Evolutionary conservation across 2,888 invertebrate species (phyloP), one percentile per base, ranked within the genome.

Genomic region (Drosophila rubida): DNA sequence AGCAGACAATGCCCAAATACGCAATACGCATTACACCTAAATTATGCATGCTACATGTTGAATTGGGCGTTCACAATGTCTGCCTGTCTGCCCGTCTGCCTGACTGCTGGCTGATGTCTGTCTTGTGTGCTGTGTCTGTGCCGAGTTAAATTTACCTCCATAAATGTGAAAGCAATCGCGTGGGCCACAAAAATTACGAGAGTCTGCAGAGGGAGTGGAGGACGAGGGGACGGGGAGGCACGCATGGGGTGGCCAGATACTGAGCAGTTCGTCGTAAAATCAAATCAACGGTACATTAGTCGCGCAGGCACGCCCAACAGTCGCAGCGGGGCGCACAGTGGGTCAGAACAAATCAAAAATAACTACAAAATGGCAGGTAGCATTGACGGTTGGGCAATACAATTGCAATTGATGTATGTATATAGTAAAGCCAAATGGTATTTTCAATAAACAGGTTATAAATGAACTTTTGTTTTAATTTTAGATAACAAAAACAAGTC

Each of bases 211-310:
- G 7, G 14, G 27, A 4, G 3, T 25, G 2, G 11, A 9, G n/a
- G n/a, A n/a, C n/a, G 5, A 8, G 7, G 9, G 5, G 23, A 44
- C 1, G n/a, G 11, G 13, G 8, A 2, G 2, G n/a, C 2, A 14
- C 11, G 13, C 32, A 32, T 7, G 39, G 53, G 19, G 13, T 16
- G 37, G 51, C 30, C 32, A 9, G 55, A 32, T 22, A 22, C 30
- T 30, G 57, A 60, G 54, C 78, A 78, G 61, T 49, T 61, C 45
- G 61, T 86, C 63, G 69, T 76, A 64, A 88, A 88, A 81, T 81
- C 80, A 88, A 88, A 81, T 81, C 77, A 86, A 66, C 72, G 87
- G 48, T 72, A 82, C 78, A 80, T 80, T 84, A 80, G 70, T 62
- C 69, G 57, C 53, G 22, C 53, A 63, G 65, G 64, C 57, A 63